Conservation (phyloP, 2,797 vertebrate species). For the Etheostoma nigrum region DNA sequence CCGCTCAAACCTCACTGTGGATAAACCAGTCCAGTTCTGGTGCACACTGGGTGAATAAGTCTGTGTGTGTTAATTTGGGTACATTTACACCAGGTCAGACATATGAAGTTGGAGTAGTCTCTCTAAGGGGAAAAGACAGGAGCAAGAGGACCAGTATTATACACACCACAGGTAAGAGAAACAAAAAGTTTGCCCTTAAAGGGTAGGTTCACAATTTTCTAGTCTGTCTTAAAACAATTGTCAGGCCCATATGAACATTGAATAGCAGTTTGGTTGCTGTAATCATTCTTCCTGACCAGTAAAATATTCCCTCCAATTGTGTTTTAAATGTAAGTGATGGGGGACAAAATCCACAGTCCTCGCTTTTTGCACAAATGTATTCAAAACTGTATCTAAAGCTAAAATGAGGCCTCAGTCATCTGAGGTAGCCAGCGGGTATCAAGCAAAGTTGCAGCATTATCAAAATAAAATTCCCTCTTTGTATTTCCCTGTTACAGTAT, state of each 20-base stretch:
- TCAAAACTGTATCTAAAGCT: background rate
- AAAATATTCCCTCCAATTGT: background rate
- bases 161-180: slow-evolving; percentile 87
- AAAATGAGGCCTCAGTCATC: slow-evolving; percentile 2
- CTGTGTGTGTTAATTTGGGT: slow-evolving; percentile 80
- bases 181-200: background rate
- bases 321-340: background rate
- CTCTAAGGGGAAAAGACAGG: slow-evolving; percentile 81
- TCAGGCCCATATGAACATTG: background rate
- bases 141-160: slow-evolving; percentile 81
- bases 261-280: background rate
- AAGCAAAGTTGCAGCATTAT: background rate
- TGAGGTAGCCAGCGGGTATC: background rate
- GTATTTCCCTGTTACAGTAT: background rate
- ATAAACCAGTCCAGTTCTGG: slow-evolving; percentile 61
- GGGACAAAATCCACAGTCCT: background rate
- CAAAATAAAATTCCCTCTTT: background rate
- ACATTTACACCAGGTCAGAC: slow-evolving; percentile 85
- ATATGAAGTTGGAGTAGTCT: slow-evolving; percentile 86
- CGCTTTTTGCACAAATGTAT: background rate
- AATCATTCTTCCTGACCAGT: background rate
- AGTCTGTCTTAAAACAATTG: background rate
- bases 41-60: slow-evolving; percentile 75
- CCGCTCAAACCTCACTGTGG: slow-evolving; percentile 62
- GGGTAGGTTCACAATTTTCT: background rate